Percentiles rank a stretch among this genome's conserved stretches.
These are phyloP conservation scores for Zosterops pallidus DNA, from an alignment of 2,113 vertebrate species.

Conservation along the genomic window DNA sequence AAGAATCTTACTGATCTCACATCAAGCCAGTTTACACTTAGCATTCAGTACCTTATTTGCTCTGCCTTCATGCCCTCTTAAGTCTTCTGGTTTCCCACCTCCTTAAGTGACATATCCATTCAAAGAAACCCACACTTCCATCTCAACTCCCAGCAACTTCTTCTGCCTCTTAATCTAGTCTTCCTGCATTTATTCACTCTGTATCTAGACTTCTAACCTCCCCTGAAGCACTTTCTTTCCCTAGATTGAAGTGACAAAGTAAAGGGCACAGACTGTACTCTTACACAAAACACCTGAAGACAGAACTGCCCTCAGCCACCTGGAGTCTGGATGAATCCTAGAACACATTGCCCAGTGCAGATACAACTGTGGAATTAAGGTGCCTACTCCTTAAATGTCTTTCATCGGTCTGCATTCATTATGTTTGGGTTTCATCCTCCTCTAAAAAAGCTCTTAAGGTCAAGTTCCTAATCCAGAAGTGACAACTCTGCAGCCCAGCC, in stretches of 20 bases:
- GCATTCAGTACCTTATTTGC: neutral
- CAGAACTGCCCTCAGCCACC: neutral
- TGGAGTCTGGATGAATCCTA: neutral
- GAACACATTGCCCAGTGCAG: neutral
- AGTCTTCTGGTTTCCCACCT: neutral
- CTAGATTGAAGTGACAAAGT: neutral
- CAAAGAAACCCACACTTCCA: neutral
- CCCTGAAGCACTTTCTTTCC: neutral
- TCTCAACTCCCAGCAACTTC: neutral
- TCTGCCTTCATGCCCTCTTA: neutral
- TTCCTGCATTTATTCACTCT: neutral
- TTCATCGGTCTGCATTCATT: neutral
- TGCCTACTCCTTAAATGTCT: rapidly evolving
- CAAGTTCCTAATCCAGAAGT: neutral
- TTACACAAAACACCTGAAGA: neutral
- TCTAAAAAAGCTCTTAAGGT: neutral
- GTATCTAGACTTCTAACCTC: neutral
- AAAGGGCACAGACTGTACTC: neutral
- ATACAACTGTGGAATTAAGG: neutral
- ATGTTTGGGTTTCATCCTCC: neutral
- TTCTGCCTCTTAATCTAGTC: neutral
- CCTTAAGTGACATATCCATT: no score
- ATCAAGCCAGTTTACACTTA: neutral
- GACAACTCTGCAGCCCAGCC: neutral
- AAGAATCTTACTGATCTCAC: neutral